phyloP scores from a whole-genome alignment of 2,113 vertebrate genomes.

The Panurus biarmicus region DNA sequence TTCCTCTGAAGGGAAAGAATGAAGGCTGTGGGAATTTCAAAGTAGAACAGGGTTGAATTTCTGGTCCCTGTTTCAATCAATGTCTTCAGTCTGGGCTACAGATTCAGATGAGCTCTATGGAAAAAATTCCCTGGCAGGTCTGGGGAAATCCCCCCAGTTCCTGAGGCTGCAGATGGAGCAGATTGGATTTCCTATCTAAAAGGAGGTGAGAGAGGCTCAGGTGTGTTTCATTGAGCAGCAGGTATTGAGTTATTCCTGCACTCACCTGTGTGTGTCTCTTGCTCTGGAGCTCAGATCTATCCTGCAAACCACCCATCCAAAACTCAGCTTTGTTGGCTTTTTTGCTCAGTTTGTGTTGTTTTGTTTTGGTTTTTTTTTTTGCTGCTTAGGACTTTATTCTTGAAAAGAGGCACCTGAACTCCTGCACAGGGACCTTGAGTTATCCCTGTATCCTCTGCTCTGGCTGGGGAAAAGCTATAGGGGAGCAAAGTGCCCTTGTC shows the following conservation, averaged over 20 bases:
- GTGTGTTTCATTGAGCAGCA: not conserved
- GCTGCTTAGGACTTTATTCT: not conserved
- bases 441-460: too few species aligned
- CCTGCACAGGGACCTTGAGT: rapidly evolving
- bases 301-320: not conserved
- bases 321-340: not conserved
- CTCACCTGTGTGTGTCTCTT: not conserved
- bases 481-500: not conserved
- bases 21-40: not conserved
- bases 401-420: not conserved
- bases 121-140: not conserved
- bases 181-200: rapidly evolving
- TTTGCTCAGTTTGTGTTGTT: too few species aligned
- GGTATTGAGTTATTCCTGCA: not conserved
- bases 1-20: not conserved
- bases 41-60: rapidly evolving
- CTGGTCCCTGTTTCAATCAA: not conserved
- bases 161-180: not conserved
- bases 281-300: not conserved
- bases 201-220: not conserved
- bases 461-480: not conserved
- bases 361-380: not conserved
- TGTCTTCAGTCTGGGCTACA: not conserved
- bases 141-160: rapidly evolving
- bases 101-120: not conserved